These are phyloP conservation scores for Phoenicopterus ruber DNA, from an alignment of 2,113 vertebrate species.

Conservation along the genomic window DNA sequence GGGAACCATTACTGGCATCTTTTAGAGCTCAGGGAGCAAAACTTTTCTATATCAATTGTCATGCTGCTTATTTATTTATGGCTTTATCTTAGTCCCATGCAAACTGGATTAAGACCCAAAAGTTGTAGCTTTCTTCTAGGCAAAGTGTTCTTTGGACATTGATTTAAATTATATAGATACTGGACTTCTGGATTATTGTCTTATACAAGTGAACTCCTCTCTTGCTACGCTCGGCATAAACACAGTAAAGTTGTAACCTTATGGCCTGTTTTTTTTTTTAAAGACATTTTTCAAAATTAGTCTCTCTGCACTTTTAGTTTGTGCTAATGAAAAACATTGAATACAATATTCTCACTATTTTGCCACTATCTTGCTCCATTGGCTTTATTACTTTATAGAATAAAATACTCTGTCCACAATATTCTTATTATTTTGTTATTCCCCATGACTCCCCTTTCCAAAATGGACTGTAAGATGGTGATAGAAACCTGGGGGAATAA, in stretches of 20 bases:
- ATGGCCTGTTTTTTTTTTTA: not conserved
- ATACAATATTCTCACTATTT: not conserved
- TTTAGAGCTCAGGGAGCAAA: not conserved
- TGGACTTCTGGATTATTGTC: not conserved
- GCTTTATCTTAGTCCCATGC: not conserved
- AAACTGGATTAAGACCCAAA: not conserved
- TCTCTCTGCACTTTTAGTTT: not conserved
- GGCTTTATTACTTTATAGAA: not conserved
- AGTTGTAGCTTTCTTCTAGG: not conserved
- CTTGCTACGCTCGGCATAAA: not conserved
- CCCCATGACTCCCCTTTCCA: not conserved
- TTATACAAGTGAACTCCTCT: not conserved
- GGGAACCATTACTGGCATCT: not conserved
- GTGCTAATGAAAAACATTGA: not conserved
- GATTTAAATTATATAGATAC: not conserved
- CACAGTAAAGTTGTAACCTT: not conserved
- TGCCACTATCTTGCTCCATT: not conserved
- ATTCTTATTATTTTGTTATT: not conserved
- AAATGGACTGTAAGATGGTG: not conserved
- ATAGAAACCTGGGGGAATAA: not conserved
- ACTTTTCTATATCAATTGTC: not conserved
- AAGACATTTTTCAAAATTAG: not conserved
- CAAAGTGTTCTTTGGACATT: not conserved
- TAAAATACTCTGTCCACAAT: not conserved
- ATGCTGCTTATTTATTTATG: not conserved